Evolutionary conservation across 1,140 invertebrate species (phyloP), one percentile per base, ranked within the genome.

Genomic region (Penaeus vannamei): DNA sequence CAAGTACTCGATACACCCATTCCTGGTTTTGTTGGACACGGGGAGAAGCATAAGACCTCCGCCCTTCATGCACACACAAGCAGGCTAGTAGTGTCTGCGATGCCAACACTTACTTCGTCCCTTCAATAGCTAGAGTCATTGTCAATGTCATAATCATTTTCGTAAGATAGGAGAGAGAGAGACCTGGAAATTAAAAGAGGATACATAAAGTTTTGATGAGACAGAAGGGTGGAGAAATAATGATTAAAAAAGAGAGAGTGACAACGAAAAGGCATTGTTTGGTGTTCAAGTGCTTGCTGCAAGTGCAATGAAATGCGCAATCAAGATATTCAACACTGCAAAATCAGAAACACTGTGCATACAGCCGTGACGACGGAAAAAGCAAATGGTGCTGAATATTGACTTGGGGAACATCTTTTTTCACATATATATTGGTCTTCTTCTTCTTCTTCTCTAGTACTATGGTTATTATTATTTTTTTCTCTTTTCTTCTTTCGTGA

Each of bases 71-170:
- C 81, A 83, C 60, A 83, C 22, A 61, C 81, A 61, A 59, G 53
- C 53, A 53, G 53, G 53, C 53, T 53, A 53, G 53, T 53, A 53
- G 53, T 53, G 32, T 32, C 60, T 66, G 83, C 72, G 46, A 61
- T 46, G 26, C 72, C 59, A 42, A 77, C 85, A 90, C 88, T 90
- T 84, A 90, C 88, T 69, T 87, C 29, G 86, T 87, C 62, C 82
- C 62, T 77, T 89, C 87, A 89, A 89, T 89, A 89, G 87, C 61
- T 89, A 89, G 87, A 89, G 66, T 90, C 88, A 86, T 85, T 90
- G 88, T 90, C 88, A 90, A 85, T 90, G 84, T 90, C 88, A 90
- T 85, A 90, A 86, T 90, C 88, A 90, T 90, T 85, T 90, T 90
- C 88, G 88, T 90, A 90, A 90, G 77, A 85, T 84, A 90, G 88